Base-by-base conservation (phyloP, 2,113 vertebrate species). In the Penelope pileata region DNA sequence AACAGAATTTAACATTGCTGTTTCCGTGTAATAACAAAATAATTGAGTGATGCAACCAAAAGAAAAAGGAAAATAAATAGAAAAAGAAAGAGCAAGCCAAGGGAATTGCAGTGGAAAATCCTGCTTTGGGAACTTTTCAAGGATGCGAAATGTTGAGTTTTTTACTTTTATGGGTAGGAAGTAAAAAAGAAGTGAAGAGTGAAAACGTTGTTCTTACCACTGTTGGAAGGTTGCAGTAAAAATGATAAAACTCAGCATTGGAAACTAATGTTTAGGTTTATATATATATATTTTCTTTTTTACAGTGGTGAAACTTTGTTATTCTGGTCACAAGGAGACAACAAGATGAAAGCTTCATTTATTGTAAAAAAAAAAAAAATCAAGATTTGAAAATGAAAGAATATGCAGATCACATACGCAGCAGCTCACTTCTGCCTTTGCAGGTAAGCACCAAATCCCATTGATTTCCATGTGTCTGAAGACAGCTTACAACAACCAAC, bases 101-200 rank as follows among this genome's bases (percentile, higher is more conserved):
- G n/a, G 16, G 36, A 84, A 43, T 50, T 96, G 40, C 70, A 47
- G 26, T 95, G 70, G 84, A 94, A 95, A 95, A 94, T 88, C 67
- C 59, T 88, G 67, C 50, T 93, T 83, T 67, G 84, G 72, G 63
- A 86, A 59, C 60, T 90, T 95, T 86, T 93, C 82, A 56, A 83
- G 32, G 72, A 83, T 83, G 45, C 87, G 86, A 90, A 95, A 66
- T 26, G 74, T 67, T 85, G 42, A 88, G 69, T 43, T 80, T 82
- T 95, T 94, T 94, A 79, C 47, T 94, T 90, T 85, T 90, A 80
- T 48, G 84, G 47, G 10, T 91, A 90, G 47, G 81, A 96, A 88
- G 63, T 51, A n/a, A 80, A 83, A 89, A 94, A 92, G 42, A 81
- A 83, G 45, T 73, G 54, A 87, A 51, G 29, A 90, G 63, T 91